Conservation (phyloP, 2,797 vertebrate species). For the Gymnothorax reevesii region DNA sequence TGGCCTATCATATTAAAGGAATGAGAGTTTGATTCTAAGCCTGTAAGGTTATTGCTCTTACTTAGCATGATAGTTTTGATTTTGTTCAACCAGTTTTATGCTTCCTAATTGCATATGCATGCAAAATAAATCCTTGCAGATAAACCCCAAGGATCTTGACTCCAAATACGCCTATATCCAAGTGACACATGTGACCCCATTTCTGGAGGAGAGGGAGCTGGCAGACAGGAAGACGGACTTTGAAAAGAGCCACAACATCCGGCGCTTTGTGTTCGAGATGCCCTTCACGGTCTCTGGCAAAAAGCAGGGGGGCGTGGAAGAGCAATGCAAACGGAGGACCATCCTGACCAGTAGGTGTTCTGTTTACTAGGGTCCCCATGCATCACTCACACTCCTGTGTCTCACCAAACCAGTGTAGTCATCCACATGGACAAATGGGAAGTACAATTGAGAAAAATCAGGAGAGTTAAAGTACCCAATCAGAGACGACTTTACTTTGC, state of each 20-base stretch:
- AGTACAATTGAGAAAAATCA: neutral
- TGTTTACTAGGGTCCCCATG: neutral
- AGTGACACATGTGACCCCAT: conserved; percentile 90
- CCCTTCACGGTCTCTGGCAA: conserved; percentile 93
- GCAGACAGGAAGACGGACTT: conserved; percentile 94
- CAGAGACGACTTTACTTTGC: neutral
- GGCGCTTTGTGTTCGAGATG: conserved; percentile 95
- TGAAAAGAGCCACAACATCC: conserved; percentile 94
- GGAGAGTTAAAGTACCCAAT: neutral
- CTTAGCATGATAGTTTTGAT: conserved; percentile 23
- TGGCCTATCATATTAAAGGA: neutral
- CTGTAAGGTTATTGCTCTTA: conserved; percentile 12
- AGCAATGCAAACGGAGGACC: conserved; percentile 92
- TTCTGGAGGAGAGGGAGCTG: conserved; percentile 93
- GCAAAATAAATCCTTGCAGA: conserved; percentile 62
- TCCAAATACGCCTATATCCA: conserved; percentile 97
- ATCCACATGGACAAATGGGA: neutral
- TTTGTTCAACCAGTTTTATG: neutral
- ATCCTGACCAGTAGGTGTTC: conserved; percentile 85
- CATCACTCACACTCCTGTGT: conserved; percentile 18
- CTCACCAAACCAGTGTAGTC: neutral
- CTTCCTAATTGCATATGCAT: neutral
- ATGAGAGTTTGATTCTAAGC: neutral
- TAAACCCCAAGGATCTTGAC: conserved; percentile 96
- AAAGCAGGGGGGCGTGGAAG: conserved; percentile 91